phyloP scores from a whole-genome alignment of 1,140 invertebrate genomes.

The Meloidogyne exigua region DNA sequence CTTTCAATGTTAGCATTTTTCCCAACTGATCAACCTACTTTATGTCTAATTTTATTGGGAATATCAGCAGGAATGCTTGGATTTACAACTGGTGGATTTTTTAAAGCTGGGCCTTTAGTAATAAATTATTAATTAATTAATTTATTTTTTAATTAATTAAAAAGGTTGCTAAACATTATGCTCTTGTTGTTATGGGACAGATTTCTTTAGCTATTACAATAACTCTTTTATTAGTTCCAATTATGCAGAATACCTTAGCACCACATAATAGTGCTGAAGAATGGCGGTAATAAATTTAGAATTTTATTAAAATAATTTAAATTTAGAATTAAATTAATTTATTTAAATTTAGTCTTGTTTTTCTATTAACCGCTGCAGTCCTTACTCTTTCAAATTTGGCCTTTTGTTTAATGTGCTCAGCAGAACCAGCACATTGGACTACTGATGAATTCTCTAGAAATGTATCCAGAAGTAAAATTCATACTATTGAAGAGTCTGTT shows the following conservation, averaged over 20 bases:
- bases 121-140: background rate
- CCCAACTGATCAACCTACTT: conserved; percentile 37
- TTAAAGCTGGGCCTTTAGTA: conserved; percentile 55
- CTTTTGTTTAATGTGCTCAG: conserved; percentile 44
- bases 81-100: conserved; percentile 61
- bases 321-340: background rate
- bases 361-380: conserved; percentile 47
- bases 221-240: conserved; percentile 58
- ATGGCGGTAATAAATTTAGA: conserved; percentile 39
- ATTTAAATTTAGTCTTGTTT: conserved; percentile 36
- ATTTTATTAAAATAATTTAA: background rate
- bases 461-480: conserved; percentile 43
- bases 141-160: background rate
- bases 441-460: conserved; percentile 51
- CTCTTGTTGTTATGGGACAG: conserved; percentile 61
- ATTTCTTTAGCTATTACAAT: conserved; percentile 57
- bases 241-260: conserved; percentile 39
- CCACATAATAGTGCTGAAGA: conserved; percentile 58
- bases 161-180: conserved; percentile 61
- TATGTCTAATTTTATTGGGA: conserved; percentile 53
- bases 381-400: conserved; percentile 45
- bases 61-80: conserved; percentile 48
- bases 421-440: conserved; percentile 48
- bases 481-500: conserved; percentile 14
- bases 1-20: conserved; percentile 55